Percentiles rank a stretch among this genome's conserved stretches.
phyloP scores from a whole-genome alignment of 2,888 invertebrate genomes.

The Brenthis daphne region DNA sequence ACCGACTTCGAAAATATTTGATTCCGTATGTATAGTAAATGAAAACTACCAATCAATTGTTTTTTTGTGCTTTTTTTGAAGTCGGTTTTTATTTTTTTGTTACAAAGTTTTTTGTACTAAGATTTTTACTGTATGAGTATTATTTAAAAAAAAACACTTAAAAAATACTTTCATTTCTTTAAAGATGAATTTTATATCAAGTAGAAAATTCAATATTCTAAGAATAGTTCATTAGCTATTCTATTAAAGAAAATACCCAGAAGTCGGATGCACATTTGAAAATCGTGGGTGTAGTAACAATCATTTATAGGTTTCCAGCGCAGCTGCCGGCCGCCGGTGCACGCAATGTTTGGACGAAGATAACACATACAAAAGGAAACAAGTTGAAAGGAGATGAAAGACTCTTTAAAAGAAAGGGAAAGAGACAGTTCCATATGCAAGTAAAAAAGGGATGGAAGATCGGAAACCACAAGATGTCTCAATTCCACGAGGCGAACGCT shows the following conservation, averaged over 20 bases:
- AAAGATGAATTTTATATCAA: not conserved
- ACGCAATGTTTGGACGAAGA: slow-evolving; percentile 80
- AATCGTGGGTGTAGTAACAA: slow-evolving; percentile 66
- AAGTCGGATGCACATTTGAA: slow-evolving; percentile 59
- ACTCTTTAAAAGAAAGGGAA: slow-evolving; percentile 73
- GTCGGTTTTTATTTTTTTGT: no score
- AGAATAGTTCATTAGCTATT: slow-evolving; percentile 18
- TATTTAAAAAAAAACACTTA: no score
- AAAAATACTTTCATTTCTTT: not conserved
- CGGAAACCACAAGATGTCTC: slow-evolving; percentile 83
- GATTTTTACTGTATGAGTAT: no score
- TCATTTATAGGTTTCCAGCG: slow-evolving; percentile 75
- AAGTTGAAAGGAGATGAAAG: slow-evolving; percentile 67
- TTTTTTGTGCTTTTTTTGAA: no score
- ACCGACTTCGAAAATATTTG: no score
- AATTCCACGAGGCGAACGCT: slow-evolving; percentile 79
- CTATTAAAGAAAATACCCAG: slow-evolving; percentile 49
- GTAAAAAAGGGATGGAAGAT: slow-evolving; percentile 72
- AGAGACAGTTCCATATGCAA: slow-evolving; percentile 53
- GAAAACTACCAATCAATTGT: no score
- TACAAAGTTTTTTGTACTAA: no score
- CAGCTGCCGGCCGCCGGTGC: slow-evolving; percentile 74
- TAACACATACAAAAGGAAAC: slow-evolving; percentile 71
- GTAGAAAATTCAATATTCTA: slow-evolving; percentile 8
- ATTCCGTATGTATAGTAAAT: no score